A percentile compares a stretch with the other conserved stretches of the same genome.
Evolutionary conservation across 2,113 vertebrate genomes (phyloP).

Genomic region (Campylomormyrus tamandua): DNA sequence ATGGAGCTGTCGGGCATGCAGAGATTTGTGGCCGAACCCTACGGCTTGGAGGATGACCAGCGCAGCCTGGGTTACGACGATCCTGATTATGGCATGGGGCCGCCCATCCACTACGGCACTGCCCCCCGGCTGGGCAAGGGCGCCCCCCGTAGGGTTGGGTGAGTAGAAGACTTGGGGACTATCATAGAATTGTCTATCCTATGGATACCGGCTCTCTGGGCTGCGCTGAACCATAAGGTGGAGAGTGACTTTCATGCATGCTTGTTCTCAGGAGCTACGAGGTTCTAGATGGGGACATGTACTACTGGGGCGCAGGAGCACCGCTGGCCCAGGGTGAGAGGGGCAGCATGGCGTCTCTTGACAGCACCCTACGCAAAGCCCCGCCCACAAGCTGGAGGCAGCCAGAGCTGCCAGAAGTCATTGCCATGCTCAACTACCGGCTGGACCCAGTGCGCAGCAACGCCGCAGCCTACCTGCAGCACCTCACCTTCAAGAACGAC

Average conservation of each 20-base stretch:
- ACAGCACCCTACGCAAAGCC: constrained; percentile 81
- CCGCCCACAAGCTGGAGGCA: constrained; percentile 73
- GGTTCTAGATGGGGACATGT: constrained; percentile 80
- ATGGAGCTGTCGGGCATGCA: constrained; percentile 72
- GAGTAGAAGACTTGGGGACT: constrained; percentile 14
- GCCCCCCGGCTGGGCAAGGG: constrained; percentile 66
- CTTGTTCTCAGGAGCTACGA: constrained; percentile 76
- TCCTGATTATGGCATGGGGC: constrained; percentile 77
- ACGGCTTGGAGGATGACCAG: constrained; percentile 86
- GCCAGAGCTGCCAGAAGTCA: constrained; percentile 90
- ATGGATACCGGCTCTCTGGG: background rate
- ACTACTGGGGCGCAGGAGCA: constrained; percentile 71
- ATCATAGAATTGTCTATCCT: background rate
- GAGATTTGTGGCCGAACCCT: constrained; percentile 78
- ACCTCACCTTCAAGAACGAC: constrained; percentile 90
- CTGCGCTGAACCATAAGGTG: background rate
- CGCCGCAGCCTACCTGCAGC: constrained; percentile 87
- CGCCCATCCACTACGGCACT: constrained; percentile 74
- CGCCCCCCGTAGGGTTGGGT: constrained; percentile 79
- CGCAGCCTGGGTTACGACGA: constrained; percentile 87
- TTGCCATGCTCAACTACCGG: constrained; percentile 88
- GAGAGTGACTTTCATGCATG: background rate
- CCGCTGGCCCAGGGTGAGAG: constrained; percentile 82
- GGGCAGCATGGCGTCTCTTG: constrained; percentile 86
- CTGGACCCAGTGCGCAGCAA: constrained; percentile 88